Percentiles rank a stretch among this genome's conserved stretches.
phyloP scores from a whole-genome alignment of 2,888 invertebrate genomes.

The Parnassius apollo region DNA sequence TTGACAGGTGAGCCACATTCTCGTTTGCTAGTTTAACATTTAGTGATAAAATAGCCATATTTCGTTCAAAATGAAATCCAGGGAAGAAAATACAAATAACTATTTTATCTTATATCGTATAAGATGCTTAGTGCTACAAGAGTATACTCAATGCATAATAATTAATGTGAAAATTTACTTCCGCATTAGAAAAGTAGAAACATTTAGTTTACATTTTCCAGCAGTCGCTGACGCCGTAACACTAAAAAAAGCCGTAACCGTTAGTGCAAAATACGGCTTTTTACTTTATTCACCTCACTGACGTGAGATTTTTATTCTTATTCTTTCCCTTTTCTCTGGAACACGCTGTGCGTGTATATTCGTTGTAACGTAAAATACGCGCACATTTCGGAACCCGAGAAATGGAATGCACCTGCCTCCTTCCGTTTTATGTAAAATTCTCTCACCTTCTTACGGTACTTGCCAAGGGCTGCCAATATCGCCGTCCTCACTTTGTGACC shows the following conservation, averaged over 20 bases:
- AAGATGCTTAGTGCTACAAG: too few species aligned
- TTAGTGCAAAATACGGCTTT: conserved; percentile 17
- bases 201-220: conserved; percentile 6
- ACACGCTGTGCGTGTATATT: conserved; percentile 52
- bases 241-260: conserved; percentile 17
- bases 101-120: too few species aligned
- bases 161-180: too few species aligned
- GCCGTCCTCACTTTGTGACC: conserved; percentile 78
- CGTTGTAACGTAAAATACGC: conserved; percentile 74
- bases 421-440: conserved; percentile 79
- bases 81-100: too few species aligned
- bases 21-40: too few species aligned
- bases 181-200: not conserved
- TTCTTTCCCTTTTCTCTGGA: conserved; percentile 67
- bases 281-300: conserved; percentile 53
- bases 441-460: conserved; percentile 74
- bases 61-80: too few species aligned
- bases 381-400: conserved; percentile 71
- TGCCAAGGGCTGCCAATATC: conserved; percentile 75
- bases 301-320: conserved; percentile 75
- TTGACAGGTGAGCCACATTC: too few species aligned
- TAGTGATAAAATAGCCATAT: too few species aligned
- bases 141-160: too few species aligned
- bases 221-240: conserved; percentile 7
- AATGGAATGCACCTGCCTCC: conserved; percentile 81